phyloP scores from a whole-genome alignment of 2,888 invertebrate genomes.

The Lysandra coridon region DNA sequence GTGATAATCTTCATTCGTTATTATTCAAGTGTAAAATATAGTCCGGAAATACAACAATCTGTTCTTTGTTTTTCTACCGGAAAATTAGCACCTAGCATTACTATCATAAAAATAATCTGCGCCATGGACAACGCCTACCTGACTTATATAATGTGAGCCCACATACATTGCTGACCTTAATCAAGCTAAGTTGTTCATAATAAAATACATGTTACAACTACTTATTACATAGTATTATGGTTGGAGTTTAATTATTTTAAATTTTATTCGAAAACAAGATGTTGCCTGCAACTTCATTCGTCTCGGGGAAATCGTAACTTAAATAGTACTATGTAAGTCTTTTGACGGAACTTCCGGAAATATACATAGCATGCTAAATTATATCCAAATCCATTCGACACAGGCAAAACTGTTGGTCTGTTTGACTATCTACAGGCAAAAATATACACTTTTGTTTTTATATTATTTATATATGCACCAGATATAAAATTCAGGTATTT shows the following conservation, averaged over 20 bases:
- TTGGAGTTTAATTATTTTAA: not conserved
- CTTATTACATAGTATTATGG: not conserved
- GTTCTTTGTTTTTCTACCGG: not conserved
- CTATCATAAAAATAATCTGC: slow-evolving; percentile 8
- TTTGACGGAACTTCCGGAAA: no score
- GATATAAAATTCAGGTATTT: not conserved
- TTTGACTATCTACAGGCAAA: no score
- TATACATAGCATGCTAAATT: no score
- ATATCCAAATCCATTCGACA: no score
- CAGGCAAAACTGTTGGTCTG: no score
- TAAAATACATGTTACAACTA: not conserved
- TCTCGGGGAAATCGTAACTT: no score
- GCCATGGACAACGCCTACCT: slow-evolving; percentile 15
- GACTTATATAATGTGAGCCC: slow-evolving; percentile 13
- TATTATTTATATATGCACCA: not conserved
- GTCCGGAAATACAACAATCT: not conserved
- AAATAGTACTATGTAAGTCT: no score
- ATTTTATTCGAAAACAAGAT: not conserved
- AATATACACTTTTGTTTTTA: no score
- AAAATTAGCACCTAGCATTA: not conserved
- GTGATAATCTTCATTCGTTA: no score
- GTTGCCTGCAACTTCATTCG: no score
- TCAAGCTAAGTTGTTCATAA: slow-evolving; percentile 13
- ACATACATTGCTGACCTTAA: slow-evolving; percentile 16
- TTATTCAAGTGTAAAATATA: not conserved